These are phyloP conservation scores for Drosophila arawakana DNA, from an alignment of 1,140 invertebrate genomes.

Conservation along the genomic window DNA sequence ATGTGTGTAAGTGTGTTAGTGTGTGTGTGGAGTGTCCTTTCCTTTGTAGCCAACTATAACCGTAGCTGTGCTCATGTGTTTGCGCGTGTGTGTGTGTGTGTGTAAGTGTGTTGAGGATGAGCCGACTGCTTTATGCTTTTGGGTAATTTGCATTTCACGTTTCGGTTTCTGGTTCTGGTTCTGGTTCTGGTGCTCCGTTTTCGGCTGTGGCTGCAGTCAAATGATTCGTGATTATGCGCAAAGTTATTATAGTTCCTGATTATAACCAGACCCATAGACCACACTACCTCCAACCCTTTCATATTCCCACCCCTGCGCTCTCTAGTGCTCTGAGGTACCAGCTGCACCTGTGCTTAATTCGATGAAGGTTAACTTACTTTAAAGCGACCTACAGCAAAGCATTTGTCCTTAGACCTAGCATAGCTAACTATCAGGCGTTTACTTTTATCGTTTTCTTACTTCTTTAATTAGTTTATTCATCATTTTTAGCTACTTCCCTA, in stretches of 20 bases:
- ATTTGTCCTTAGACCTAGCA: background rate
- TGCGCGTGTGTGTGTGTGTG: too few relatives aligned
- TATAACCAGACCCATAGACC: slow-evolving; percentile 31
- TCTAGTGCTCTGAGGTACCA: background rate
- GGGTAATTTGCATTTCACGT: slow-evolving; percentile 71
- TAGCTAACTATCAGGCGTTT: background rate
- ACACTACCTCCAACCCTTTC: background rate
- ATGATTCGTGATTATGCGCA: slow-evolving; percentile 75
- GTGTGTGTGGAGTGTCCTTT: slow-evolving; percentile 28
- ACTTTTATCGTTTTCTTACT: background rate
- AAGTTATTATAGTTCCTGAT: slow-evolving; percentile 65
- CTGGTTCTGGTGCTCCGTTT: background rate
- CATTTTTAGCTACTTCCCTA: too few relatives aligned
- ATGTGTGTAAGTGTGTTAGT: slow-evolving; percentile 12
- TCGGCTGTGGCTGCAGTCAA: slow-evolving; percentile 48
- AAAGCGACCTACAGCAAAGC: background rate
- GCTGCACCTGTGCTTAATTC: slow-evolving; percentile 4
- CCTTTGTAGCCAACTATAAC: background rate
- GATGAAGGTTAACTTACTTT: background rate
- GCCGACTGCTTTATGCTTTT: slow-evolving; percentile 48
- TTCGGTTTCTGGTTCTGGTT: slow-evolving; percentile 24
- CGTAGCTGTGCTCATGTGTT: background rate
- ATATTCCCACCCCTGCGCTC: background rate
- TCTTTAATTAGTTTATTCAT: background rate
- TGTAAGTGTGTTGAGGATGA: slow-evolving; percentile 15